These are phyloP conservation scores for Barnardius zonarius DNA, from an alignment of 2,113 vertebrate species.

Conservation along the genomic window DNA sequence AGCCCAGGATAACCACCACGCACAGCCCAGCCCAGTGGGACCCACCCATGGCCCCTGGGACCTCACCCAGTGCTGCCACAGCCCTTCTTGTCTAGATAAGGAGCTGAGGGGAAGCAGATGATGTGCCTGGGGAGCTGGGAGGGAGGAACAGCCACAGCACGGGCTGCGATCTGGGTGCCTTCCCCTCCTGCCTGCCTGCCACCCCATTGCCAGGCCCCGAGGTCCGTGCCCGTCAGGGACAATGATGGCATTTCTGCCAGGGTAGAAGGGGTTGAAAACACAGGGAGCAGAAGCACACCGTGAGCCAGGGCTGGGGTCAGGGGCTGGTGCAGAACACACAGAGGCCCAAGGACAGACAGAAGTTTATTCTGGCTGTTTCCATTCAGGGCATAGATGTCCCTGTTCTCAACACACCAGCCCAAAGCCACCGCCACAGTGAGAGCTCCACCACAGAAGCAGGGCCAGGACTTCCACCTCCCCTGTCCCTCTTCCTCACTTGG, in stretches of 20 bases:
- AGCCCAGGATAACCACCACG: too few species aligned
- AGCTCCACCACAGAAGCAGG: accelerated
- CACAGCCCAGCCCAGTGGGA: neutral
- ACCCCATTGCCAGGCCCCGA: neutral
- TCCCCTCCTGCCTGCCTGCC: neutral
- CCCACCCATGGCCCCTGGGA: neutral
- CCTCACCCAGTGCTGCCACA: neutral
- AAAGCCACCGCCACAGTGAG: accelerated
- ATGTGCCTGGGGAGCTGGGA: neutral
- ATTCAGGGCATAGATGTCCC: neutral
- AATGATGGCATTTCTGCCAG: neutral
- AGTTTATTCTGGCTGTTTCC: constrained; percentile 38
- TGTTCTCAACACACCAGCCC: neutral
- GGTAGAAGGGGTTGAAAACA: neutral
- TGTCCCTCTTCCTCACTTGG: accelerated
- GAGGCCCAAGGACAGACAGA: neutral
- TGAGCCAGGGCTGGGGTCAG: neutral
- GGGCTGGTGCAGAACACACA: neutral
- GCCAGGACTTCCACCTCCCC: neutral
- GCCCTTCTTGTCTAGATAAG: neutral
- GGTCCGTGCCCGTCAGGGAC: neutral
- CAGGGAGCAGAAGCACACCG: accelerated
- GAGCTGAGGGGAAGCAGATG: neutral
- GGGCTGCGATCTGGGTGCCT: accelerated
- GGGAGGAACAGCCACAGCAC: neutral